Base-by-base conservation (phyloP, 2,888 invertebrate species). In the Podotricha telesiphe region DNA sequence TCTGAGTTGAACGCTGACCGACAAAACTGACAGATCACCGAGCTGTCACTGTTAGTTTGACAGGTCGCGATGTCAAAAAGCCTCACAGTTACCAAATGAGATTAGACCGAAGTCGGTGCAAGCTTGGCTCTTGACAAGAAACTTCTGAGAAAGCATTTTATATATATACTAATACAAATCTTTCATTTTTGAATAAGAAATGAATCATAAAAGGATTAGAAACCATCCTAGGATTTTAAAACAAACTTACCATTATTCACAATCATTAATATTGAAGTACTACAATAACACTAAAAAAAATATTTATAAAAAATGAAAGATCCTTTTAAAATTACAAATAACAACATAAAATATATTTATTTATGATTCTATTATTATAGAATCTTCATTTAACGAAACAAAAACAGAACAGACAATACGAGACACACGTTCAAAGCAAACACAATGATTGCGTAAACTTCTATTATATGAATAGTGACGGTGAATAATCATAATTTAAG, bases 61-160 rank as follows among this genome's bases (percentile, higher is more conserved):
- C 65, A 69, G 51, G 79, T 76, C 84, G 82, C 84, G 82, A 78
- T 82, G 82, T 84, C 81, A 79, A 77, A 78, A 92, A 87, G 93
- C 94, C 97, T 97, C 98, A 98, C 97, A 97, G 97, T 98, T 98
- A 98, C 98, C 97, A 96, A 96, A 97, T 98, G 98, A 98, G 98
- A 98, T 98, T 98, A 96, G 95, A 95, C 95, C 94, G 95, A 94
- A 93, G 92, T 88, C 92, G 91, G 91, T 88, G 78, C 70, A 91
- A 91, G 90, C 89, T 87, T 80, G 79, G 67, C 75, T 80, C 81
- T 82, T 79, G 76, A 75, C 61, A 42, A 42, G 13, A 42, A 42
- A 55, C 47, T 70, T 72, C 75, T 73, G 72, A 42, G 67, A 75
- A 77, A 70, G 70, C 50, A 34, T 68, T 73, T n/a, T n/a, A n/a